Evolutionary conservation across 1,140 invertebrate genomes (phyloP).

Genomic region (Hetaerina americana): DNA sequence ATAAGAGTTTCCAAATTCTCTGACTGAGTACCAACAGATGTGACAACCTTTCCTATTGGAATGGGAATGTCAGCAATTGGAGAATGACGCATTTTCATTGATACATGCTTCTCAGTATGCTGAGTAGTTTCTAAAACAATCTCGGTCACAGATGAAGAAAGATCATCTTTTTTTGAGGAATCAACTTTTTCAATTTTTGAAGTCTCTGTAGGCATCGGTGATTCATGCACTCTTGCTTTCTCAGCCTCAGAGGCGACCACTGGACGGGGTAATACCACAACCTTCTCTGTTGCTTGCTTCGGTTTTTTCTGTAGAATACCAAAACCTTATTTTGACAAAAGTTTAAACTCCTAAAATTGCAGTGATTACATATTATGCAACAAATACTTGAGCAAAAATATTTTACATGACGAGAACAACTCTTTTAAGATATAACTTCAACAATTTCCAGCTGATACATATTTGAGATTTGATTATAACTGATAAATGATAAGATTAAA

Average conservation of each 20-base stretch:
- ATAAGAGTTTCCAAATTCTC: background rate
- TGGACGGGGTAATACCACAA: background rate
- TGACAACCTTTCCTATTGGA: background rate
- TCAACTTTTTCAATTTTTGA: background rate
- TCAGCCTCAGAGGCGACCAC: background rate
- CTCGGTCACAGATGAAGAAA: background rate
- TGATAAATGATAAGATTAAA: too few species aligned
- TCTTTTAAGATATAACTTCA: too few species aligned
- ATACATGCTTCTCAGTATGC: conserved; percentile 15
- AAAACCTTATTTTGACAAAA: background rate
- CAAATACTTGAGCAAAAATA: too few species aligned
- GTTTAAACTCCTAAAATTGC: too few species aligned
- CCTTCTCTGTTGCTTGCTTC: background rate
- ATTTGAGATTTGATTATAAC: too few species aligned
- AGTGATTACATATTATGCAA: too few species aligned
- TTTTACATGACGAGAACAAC: too few species aligned
- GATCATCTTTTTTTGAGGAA: background rate
- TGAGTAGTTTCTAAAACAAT: conserved; percentile 10
- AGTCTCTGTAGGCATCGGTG: conserved; percentile 6
- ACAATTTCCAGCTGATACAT: too few species aligned
- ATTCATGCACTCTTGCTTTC: conserved; percentile 1
- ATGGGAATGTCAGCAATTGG: background rate
- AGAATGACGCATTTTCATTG: conserved; percentile 12
- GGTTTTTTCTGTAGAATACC: background rate
- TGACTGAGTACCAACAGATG: background rate